Percentiles rank a stretch among this genome's conserved stretches.
Evolutionary conservation across 2,888 invertebrate genomes (phyloP).

Genomic region (Conchocele bisecta): DNA sequence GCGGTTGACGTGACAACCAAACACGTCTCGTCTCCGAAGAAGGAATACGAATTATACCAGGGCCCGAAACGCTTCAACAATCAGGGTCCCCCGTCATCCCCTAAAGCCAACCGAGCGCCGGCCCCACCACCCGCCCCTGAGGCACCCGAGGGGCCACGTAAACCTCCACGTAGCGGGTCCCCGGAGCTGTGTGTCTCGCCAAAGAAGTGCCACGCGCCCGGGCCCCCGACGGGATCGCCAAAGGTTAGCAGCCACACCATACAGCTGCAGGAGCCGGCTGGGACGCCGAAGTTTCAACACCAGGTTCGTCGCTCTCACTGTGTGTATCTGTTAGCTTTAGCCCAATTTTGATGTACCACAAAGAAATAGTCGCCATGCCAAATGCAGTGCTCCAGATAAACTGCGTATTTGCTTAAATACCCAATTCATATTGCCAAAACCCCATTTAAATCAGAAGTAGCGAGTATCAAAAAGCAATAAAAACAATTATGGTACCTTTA

Average conservation of each 20-base stretch:
- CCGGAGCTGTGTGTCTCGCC: slow-evolving; percentile 41
- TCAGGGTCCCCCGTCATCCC: slow-evolving; percentile 31
- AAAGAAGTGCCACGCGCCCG: slow-evolving; percentile 34
- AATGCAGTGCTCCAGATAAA: too few species aligned
- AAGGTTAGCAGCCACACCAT: slow-evolving; percentile 41
- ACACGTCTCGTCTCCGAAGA: slow-evolving; percentile 53
- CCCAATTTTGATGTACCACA: background rate
- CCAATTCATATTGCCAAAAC: too few species aligned
- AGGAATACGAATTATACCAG: slow-evolving; percentile 56
- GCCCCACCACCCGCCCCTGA: slow-evolving; percentile 53
- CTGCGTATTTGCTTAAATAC: too few species aligned
- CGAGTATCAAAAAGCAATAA: too few species aligned
- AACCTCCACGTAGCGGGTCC: slow-evolving; percentile 32
- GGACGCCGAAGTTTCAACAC: slow-evolving; percentile 51
- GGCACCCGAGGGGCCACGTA: slow-evolving; percentile 46
- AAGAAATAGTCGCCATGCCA: background rate
- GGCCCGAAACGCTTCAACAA: slow-evolving; percentile 28
- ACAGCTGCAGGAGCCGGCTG: slow-evolving; percentile 39
- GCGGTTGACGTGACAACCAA: slow-evolving; percentile 47
- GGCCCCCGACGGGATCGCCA: slow-evolving; percentile 39
- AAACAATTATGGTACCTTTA: too few species aligned
- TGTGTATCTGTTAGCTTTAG: background rate
- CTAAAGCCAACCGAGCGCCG: slow-evolving; percentile 42
- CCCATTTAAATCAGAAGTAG: too few species aligned
- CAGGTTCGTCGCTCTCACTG: slow-evolving; percentile 22